Conservation (phyloP, 2,113 vertebrate species). For the Bos indicus region DNA sequence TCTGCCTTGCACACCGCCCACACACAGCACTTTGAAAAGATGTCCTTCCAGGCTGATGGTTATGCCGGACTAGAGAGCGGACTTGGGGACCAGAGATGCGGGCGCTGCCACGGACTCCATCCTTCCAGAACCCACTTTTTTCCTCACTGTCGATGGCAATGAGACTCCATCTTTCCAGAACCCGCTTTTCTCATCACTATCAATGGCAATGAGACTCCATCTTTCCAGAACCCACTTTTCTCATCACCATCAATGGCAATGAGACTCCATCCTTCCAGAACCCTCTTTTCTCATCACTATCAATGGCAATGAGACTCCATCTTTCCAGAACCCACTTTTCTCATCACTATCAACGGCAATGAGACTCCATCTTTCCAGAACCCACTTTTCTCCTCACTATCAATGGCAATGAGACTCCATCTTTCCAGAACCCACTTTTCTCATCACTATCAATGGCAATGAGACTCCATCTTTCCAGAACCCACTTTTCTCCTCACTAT, state of each 20-base stretch:
- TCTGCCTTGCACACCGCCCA: not conserved
- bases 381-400: not conserved
- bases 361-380: too few species aligned
- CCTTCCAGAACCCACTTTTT: not conserved
- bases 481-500: not conserved
- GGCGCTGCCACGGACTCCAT: not conserved
- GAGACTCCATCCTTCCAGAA: too few species aligned
- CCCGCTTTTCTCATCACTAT: too few species aligned
- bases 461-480: not conserved
- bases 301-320: too few species aligned
- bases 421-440: not conserved
- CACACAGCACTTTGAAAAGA: not conserved
- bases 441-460: not conserved
- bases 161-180: too few species aligned
- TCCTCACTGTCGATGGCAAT: not conserved
- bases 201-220: too few species aligned
- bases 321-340: too few species aligned
- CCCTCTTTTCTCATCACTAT: too few species aligned
- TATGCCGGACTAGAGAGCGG: not conserved
- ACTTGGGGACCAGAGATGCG: not conserved
- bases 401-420: not conserved
- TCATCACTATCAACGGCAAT: too few species aligned
- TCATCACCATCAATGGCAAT: too few species aligned
- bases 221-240: too few species aligned
- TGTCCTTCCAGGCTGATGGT: not conserved